phyloP scores from a whole-genome alignment of 2,888 invertebrate genomes.

The Pollenia griseotomentosa region DNA sequence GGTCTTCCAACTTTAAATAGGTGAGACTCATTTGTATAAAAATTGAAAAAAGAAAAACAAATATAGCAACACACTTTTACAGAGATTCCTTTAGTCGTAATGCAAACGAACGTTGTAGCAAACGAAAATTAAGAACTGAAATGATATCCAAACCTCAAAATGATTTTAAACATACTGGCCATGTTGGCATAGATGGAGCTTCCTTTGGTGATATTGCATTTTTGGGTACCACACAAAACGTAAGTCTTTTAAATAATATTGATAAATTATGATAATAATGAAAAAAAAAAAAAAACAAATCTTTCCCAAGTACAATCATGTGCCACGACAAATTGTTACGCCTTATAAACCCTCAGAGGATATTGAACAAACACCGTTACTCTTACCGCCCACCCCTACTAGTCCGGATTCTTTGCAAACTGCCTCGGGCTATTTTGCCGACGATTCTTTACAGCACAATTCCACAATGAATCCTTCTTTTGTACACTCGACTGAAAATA shows the following conservation, averaged over 20 bases:
- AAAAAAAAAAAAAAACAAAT: neutral
- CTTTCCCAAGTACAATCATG: conserved; percentile 87
- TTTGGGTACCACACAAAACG: conserved; percentile 84
- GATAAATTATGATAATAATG: neutral
- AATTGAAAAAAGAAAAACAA: neutral
- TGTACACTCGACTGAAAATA: conserved; percentile 83
- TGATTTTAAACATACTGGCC: conserved; percentile 97
- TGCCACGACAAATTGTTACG: conserved; percentile 94
- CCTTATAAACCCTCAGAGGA: conserved; percentile 96
- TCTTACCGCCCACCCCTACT: conserved; percentile 85
- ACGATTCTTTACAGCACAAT: conserved; percentile 77
- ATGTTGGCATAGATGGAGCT: conserved; percentile 98
- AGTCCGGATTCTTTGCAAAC: conserved; percentile 84
- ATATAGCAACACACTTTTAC: neutral
- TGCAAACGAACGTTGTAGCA: conserved; percentile 85
- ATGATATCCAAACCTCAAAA: conserved; percentile 99
- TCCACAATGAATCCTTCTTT: conserved; percentile 84
- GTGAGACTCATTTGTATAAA: conserved; percentile 57
- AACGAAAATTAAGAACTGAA: conserved; percentile 91
- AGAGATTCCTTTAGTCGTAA: conserved; percentile 87
- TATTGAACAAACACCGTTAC: conserved; percentile 88
- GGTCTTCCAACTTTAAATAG: conserved; percentile 83
- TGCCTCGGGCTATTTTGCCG: conserved; percentile 84
- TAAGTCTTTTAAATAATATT: conserved; percentile 75
- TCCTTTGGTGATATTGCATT: conserved; percentile 96